A percentile compares a stretch with the other conserved stretches of the same genome.
These are phyloP conservation scores for Hylomyscus alleni DNA, from an alignment of 2,797 vertebrate species.

Conservation along the genomic window DNA sequence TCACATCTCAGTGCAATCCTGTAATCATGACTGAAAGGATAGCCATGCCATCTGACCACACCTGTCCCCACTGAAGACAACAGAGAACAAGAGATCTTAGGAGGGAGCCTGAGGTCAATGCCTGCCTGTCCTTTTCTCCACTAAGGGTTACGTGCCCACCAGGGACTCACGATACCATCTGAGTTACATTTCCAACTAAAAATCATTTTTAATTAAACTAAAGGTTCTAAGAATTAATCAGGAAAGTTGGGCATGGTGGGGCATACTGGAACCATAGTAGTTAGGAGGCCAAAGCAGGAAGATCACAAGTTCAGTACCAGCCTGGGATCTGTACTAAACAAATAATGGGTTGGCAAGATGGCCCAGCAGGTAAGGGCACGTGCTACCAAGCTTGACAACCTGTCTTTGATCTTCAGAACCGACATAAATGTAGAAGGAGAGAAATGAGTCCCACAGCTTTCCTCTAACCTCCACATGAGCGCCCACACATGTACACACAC, in stretches of 20 bases:
- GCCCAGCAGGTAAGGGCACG: neutral
- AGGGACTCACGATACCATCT: neutral
- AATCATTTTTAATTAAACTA: neutral
- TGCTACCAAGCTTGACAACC: neutral
- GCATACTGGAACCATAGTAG: neutral
- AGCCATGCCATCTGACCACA: neutral
- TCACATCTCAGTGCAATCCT: conserved; percentile 18
- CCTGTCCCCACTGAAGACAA: neutral
- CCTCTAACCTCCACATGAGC: neutral
- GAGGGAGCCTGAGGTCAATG: neutral
- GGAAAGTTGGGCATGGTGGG: neutral
- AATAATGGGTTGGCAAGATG: neutral
- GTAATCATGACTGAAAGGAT: neutral
- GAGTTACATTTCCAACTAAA: neutral
- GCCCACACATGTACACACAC: neutral
- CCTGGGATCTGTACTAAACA: neutral
- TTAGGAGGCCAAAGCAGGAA: neutral
- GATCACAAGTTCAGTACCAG: neutral
- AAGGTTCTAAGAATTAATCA: neutral
- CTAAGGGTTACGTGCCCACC: neutral
- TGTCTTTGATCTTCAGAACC: neutral
- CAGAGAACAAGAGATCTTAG: neutral
- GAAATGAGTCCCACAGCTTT: neutral
- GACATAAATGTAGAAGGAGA: neutral
- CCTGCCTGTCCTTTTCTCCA: neutral